Evolutionary conservation across 2,888 invertebrate genomes (phyloP), one percentile per base, ranked within the genome.

Genomic region (Leptinotarsa rubiginosa): DNA sequence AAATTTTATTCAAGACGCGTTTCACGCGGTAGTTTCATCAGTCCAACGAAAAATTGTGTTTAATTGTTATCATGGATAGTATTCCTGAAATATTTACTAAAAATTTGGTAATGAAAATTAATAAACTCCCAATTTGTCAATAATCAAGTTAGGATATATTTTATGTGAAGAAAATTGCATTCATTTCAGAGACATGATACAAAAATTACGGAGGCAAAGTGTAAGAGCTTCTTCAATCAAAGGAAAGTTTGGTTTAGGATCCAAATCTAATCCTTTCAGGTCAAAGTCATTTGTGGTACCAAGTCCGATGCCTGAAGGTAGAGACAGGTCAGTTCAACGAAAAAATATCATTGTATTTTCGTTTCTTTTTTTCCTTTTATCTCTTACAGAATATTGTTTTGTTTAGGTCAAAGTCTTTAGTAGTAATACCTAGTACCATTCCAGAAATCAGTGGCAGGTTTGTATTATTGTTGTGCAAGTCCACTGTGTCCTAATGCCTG

Each of bases 181-280:
- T 69, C 73, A 47, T 79, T 85, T 83, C 81, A 92, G 97, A 80
- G 98, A 98, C 86, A 96, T 98, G 93, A 95, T 98, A 80, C 97
- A 97, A 87, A 95, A 94, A 86, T 88, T 97, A 50, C 90, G 96
- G 41, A 91, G 96, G 31, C 96, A 97, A 87, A 95, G 96, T 83
- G 93, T 95, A 16, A 93, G 93, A 82, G 93, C 94, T 0, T 92
- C 93, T 13, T 92, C 94, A 20, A 92, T 95, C 81, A 94, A 94
- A 85, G 95, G 94, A 81, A 96, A 95, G 87, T 89, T 94, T 77
- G 93, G 94, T 1, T 89, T 94, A 52, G 93, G 92, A 18, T 88
- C 89, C 82, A 88, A 91, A 87, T 84, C 89, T 81, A 88, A 89
- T 81, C 91, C 94, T 18, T 93, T 93, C 86, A 90, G 95, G 77